A percentile compares a stretch with the other conserved stretches of the same genome.
These are phyloP conservation scores for Trichogramma dendrolimi DNA, from an alignment of 2,888 invertebrate genomes.

Conservation along the genomic window DNA sequence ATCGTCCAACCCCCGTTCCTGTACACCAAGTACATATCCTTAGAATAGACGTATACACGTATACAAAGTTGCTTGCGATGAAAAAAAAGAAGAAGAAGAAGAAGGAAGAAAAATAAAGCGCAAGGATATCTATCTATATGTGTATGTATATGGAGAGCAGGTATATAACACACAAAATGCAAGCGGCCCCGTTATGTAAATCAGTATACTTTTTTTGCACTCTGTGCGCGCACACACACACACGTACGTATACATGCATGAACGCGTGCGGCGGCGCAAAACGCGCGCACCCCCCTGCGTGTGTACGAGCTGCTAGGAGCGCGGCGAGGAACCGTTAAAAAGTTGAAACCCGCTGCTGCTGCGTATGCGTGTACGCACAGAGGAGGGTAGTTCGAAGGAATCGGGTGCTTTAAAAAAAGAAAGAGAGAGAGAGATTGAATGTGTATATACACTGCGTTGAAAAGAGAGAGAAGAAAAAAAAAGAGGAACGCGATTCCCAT, in stretches of 20 bases:
- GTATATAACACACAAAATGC: no score
- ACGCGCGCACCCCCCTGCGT: conserved; percentile 31
- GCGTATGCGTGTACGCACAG: neutral
- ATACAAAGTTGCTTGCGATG: no score
- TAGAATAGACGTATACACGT: no score
- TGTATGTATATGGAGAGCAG: no score
- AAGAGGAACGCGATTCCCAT: conserved; percentile 20
- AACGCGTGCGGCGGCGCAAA: conserved; percentile 11
- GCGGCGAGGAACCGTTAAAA: conserved; percentile 46
- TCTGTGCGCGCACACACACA: conserved; percentile 21
- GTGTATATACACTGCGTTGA: no score
- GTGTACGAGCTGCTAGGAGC: no score
- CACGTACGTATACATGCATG: conserved; percentile 32
- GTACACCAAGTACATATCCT: no score
- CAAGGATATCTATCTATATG: no score
- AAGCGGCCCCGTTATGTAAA: conserved; percentile 48
- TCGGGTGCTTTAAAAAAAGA: conserved; percentile 3
- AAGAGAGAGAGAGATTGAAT: conserved; percentile 1
- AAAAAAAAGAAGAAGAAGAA: no score
- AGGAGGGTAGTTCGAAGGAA: conserved; percentile 9
- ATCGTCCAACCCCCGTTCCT: no score
- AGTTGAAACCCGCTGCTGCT: conserved; percentile 47
- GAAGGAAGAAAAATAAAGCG: no score
- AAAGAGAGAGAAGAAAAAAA: conserved; percentile 17
- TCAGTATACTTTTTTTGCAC: conserved; percentile 42